Conservation (phyloP, 2,797 vertebrate genomes). For the Merluccius polli region DNA sequence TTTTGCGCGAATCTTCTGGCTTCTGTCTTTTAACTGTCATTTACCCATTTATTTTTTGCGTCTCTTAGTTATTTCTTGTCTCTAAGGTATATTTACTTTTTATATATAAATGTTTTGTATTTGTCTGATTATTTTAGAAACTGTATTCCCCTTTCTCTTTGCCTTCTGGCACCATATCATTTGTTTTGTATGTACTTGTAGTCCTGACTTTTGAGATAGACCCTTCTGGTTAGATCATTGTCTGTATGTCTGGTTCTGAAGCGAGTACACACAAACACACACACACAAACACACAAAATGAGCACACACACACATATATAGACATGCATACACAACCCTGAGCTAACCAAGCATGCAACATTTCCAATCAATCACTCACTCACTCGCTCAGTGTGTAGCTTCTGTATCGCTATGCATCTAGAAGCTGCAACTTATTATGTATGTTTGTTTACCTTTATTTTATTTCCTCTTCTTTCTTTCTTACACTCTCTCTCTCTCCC, state of each 20-base stretch:
- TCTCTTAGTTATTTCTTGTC: constrained; percentile 19
- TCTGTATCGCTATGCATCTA: constrained; percentile 87
- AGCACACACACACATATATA: constrained; percentile 33
- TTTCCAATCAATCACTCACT: constrained; percentile 55
- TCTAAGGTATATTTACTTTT: neutral
- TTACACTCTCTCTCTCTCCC: constrained; percentile 18
- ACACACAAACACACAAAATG: constrained; percentile 1
- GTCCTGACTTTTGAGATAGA: constrained; percentile 58
- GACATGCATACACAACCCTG: constrained; percentile 59
- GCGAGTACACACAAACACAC: constrained; percentile 16
- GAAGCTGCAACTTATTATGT: constrained; percentile 81
- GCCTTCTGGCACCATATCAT: constrained; percentile 63
- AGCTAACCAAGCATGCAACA: constrained; percentile 1
- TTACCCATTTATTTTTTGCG: constrained; percentile 17
- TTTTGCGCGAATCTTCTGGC: neutral
- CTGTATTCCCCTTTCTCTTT: constrained; percentile 25
- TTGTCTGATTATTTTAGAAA: constrained; percentile 23
- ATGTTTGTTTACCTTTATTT: constrained; percentile 77
- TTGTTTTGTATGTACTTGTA: constrained; percentile 61
- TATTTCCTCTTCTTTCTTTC: neutral
- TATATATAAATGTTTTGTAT: constrained; percentile 51
- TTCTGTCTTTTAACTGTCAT: constrained; percentile 6
- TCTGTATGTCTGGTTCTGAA: constrained; percentile 72
- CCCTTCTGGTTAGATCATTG: constrained; percentile 79
- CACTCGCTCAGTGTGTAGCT: constrained; percentile 79